These are phyloP conservation scores for Hoplodrina blanda DNA, from an alignment of 2,888 invertebrate genomes.

Conservation along the genomic window DNA sequence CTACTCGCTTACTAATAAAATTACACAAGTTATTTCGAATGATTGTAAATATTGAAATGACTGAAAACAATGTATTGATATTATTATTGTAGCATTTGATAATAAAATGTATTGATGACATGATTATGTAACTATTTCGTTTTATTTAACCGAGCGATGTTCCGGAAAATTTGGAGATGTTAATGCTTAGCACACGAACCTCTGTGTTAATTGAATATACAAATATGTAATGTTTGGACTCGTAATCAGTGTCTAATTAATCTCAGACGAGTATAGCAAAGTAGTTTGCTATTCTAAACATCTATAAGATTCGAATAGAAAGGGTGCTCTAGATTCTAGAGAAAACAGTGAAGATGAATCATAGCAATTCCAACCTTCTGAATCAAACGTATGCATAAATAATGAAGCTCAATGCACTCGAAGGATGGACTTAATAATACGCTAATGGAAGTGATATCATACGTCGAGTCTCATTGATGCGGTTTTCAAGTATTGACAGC, in stretches of 20 bases:
- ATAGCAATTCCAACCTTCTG: constrained; percentile 15
- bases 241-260: constrained; percentile 52
- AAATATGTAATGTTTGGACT: constrained; percentile 48
- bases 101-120: constrained; percentile 70
- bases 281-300: constrained; percentile 26
- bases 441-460: constrained; percentile 47
- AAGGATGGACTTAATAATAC: constrained; percentile 30
- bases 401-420: constrained; percentile 5
- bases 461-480: constrained; percentile 13
- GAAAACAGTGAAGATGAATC: constrained; percentile 41
- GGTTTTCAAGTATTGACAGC: constrained; percentile 28
- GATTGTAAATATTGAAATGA: constrained; percentile 67
- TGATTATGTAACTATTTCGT: constrained; percentile 58
- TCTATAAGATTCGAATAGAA: constrained; percentile 21
- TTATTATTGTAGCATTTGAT: constrained; percentile 61
- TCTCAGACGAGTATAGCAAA: constrained; percentile 11
- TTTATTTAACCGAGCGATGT: constrained; percentile 47
- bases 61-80: constrained; percentile 68
- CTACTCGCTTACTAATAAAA: constrained; percentile 47
- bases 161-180: constrained; percentile 24
- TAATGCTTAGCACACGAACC: constrained; percentile 42
- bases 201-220: constrained; percentile 55
- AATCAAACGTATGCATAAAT: constrained; percentile 15
- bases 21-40: constrained; percentile 56
- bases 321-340: constrained; percentile 7